Conservation (phyloP, 2,888 invertebrate species). For the Nebria brevicollis region DNA sequence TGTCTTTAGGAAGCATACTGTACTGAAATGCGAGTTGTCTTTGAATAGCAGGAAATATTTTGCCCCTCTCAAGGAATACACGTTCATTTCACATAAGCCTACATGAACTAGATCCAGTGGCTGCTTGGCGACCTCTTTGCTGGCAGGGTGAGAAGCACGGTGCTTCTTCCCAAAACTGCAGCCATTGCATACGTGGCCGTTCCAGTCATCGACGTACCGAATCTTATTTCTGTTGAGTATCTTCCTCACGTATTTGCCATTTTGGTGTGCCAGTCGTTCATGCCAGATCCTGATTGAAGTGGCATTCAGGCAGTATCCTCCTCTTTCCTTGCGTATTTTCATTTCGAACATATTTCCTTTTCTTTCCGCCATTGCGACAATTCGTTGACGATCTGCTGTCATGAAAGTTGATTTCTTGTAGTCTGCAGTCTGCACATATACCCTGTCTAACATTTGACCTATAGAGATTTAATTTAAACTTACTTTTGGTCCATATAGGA, state of each 20-base stretch:
- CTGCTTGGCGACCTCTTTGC: conserved; percentile 48
- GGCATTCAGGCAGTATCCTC: conserved; percentile 17
- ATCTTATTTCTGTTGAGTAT: conserved; percentile 44
- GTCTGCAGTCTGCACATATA: conserved; percentile 49
- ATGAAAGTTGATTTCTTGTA: conserved; percentile 49
- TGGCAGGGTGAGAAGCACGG: conserved; percentile 49
- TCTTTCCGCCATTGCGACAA: conserved; percentile 48
- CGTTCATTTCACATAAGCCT: conserved; percentile 52
- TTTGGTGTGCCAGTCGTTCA: conserved; percentile 52
- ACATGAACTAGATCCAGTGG: too few species aligned
- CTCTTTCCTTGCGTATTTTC: conserved; percentile 49
- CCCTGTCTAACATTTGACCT: conserved; percentile 49
- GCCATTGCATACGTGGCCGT: conserved; percentile 25
- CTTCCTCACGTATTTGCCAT: conserved; percentile 50
- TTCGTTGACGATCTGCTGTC: conserved; percentile 44
- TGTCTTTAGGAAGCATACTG: conserved; percentile 44
- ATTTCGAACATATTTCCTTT: conserved; percentile 50
- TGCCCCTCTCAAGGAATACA: conserved; percentile 51
- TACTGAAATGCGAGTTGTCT: conserved; percentile 37
- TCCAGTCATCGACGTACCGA: conserved; percentile 26
- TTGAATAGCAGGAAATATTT: conserved; percentile 51
- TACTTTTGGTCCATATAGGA: conserved; percentile 38
- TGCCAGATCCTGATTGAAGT: too few species aligned
- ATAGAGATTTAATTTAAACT: conserved; percentile 51
- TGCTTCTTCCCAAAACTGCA: conserved; percentile 37